phyloP scores from a whole-genome alignment of 2,888 invertebrate genomes.

The Agrilus biguttatus region DNA sequence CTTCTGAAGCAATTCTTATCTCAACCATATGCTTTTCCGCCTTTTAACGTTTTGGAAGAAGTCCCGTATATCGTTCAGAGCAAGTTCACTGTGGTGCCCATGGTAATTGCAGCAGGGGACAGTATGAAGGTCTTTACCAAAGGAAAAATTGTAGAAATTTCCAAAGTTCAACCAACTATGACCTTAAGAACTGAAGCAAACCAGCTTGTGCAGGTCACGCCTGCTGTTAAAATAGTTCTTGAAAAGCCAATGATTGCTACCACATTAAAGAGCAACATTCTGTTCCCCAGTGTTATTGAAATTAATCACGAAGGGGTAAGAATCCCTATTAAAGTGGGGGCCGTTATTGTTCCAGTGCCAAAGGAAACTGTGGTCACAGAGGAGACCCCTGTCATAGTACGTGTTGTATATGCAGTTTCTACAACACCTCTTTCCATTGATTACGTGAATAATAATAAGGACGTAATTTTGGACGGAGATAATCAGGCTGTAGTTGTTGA shows the following conservation, averaged over 20 bases:
- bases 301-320: conserved; percentile 26
- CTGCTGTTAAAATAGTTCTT: conserved; percentile 30
- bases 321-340: conserved; percentile 30
- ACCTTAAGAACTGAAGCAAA: conserved; percentile 23
- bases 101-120: conserved; percentile 24
- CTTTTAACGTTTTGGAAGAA: conserved; percentile 25
- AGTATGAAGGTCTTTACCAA: conserved; percentile 25
- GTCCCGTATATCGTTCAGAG: conserved; percentile 22
- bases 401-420: conserved; percentile 31
- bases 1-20: conserved; percentile 4
- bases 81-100: conserved; percentile 25
- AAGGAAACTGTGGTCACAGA: conserved; percentile 20
- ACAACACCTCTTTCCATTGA: conserved; percentile 22
- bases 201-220: conserved; percentile 25
- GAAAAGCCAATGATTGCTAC: conserved; percentile 28
- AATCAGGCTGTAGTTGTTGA: conserved; percentile 25
- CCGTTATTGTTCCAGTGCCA: conserved; percentile 30
- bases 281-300: conserved; percentile 30
- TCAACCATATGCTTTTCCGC: conserved; percentile 14
- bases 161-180: conserved; percentile 25
- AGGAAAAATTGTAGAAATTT: conserved; percentile 26
- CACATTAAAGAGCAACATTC: conserved; percentile 25
- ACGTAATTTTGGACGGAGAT: conserved; percentile 17
- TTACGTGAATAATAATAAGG: conserved; percentile 16
- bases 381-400: conserved; percentile 25